Evolutionary conservation across 2,888 invertebrate genomes (phyloP).

Genomic region (Drosophila kanekoi): DNA sequence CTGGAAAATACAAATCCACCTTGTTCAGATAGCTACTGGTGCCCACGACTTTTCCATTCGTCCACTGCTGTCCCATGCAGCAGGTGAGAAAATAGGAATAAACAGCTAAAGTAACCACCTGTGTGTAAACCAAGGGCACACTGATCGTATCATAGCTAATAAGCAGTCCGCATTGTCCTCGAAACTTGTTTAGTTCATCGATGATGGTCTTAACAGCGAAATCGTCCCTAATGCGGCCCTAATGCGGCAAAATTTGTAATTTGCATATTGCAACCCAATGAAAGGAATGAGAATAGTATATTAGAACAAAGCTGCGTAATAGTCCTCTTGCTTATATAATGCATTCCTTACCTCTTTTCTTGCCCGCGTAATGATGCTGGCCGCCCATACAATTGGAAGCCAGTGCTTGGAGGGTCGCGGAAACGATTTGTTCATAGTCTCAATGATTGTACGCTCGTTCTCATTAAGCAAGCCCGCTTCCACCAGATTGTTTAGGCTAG

Average conservation of each 20-base stretch:
- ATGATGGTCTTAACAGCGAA: conserved; percentile 96
- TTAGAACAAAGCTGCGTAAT: too few relatives aligned
- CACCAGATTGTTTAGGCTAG: conserved; percentile 92
- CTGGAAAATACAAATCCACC: conserved; percentile 95
- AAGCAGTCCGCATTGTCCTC: conserved; percentile 91
- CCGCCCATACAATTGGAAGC: conserved; percentile 96
- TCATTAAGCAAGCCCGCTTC: conserved; percentile 93
- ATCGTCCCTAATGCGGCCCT: conserved; percentile 94
- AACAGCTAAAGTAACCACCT: conserved; percentile 94
- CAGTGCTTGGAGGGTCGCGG: conserved; percentile 95
- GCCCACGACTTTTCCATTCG: conserved; percentile 87
- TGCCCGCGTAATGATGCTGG: conserved; percentile 94
- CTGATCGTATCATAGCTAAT: conserved; percentile 91
- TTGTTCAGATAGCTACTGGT: conserved; percentile 86
- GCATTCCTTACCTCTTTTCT: conserved; percentile 88
- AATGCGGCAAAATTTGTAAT: background rate
- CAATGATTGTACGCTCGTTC: conserved; percentile 92
- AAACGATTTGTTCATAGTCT: conserved; percentile 91
- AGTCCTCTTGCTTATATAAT: background rate
- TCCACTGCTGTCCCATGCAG: conserved; percentile 95
- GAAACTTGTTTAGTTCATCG: conserved; percentile 93
- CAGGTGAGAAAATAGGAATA: conserved; percentile 96
- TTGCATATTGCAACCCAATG: background rate
- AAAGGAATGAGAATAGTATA: background rate
- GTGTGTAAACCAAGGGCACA: conserved; percentile 93